Percentiles rank a stretch among this genome's conserved stretches.
Evolutionary conservation across 2,888 invertebrate genomes (phyloP).

Genomic region (Ennomos fuscantarius): DNA sequence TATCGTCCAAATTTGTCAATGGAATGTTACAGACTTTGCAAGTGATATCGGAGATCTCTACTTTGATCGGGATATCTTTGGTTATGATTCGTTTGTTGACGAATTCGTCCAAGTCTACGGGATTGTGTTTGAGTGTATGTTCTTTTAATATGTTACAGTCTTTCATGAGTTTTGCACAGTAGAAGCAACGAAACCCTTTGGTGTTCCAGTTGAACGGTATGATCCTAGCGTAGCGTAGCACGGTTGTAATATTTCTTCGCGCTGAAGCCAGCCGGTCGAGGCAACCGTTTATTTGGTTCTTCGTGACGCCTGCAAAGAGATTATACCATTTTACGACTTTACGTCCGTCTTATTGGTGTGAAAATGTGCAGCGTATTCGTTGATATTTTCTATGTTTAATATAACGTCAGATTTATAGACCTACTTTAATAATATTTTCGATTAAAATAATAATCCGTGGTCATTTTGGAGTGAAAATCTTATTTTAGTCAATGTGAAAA

Average conservation of each 20-base stretch:
- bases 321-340: slow-evolving; percentile 27
- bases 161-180: slow-evolving; percentile 61
- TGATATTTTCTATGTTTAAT: too few species aligned
- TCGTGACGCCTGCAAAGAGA: slow-evolving; percentile 67
- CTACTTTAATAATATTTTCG: too few species aligned
- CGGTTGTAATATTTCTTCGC: slow-evolving; percentile 57
- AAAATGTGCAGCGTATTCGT: too few species aligned
- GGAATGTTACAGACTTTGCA: slow-evolving; percentile 57
- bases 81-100: slow-evolving; percentile 59
- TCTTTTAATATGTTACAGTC: slow-evolving; percentile 58
- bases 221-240: slow-evolving; percentile 64
- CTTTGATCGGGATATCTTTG: slow-evolving; percentile 69
- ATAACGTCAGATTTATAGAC: too few species aligned
- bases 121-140: slow-evolving; percentile 56
- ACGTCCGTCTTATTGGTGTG: too few species aligned
- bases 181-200: slow-evolving; percentile 68
- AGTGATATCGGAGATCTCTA: slow-evolving; percentile 59
- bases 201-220: slow-evolving; percentile 71
- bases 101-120: slow-evolving; percentile 52
- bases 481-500: too few species aligned
- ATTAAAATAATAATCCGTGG: too few species aligned
- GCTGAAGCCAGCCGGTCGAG: slow-evolving; percentile 57
- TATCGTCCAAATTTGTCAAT: slow-evolving; percentile 51
- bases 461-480: too few species aligned
- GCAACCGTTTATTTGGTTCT: slow-evolving; percentile 46